Percentiles rank a stretch among this genome's conserved stretches.
phyloP scores from a whole-genome alignment of 2,113 vertebrate species.

The Ciconia boyciana region DNA sequence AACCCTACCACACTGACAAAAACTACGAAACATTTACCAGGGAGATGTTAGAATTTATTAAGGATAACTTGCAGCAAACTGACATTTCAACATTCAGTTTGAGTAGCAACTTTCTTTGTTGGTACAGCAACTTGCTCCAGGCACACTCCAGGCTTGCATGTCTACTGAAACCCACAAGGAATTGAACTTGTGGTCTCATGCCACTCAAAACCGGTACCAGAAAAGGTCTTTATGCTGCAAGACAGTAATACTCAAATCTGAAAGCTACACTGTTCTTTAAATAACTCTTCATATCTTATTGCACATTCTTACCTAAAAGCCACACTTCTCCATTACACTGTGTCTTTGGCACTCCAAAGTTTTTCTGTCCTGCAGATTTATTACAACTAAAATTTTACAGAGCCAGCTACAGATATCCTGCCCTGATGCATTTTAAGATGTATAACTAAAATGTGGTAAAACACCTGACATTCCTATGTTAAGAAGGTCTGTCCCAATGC shows the following conservation, averaged over 20 bases:
- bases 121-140: constrained; percentile 32
- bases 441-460: neutral
- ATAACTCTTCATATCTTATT: neutral
- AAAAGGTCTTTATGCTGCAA: constrained; percentile 27
- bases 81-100: constrained; percentile 33
- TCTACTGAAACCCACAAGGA: constrained; percentile 16
- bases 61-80: constrained; percentile 18
- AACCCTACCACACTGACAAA: neutral
- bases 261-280: constrained; percentile 9
- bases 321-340: neutral
- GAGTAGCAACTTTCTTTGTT: constrained; percentile 25
- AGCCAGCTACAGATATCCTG: neutral
- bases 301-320: neutral
- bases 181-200: constrained; percentile 18
- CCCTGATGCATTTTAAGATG: neutral
- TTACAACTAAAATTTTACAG: neutral
- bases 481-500: neutral
- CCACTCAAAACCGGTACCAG: neutral
- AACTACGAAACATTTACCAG: neutral
- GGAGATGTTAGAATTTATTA: constrained; percentile 7
- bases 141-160: constrained; percentile 24
- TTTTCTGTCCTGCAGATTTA: neutral
- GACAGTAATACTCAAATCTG: constrained; percentile 11
- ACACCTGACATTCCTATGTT: neutral
- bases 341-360: neutral